Base-by-base conservation (phyloP, 2,888 invertebrate genomes). In the Cryptops parisi region DNA sequence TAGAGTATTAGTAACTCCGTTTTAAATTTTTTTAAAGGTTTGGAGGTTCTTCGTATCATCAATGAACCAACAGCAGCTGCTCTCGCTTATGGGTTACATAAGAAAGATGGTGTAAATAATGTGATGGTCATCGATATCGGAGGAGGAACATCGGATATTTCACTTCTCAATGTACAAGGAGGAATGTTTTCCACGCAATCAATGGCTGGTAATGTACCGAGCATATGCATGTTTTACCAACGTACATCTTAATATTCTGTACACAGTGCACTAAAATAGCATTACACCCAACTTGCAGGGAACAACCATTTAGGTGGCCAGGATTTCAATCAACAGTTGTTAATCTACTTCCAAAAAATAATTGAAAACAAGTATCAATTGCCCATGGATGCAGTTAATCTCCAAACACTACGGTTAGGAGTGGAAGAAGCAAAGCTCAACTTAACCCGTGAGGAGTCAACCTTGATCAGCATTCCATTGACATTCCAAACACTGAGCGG, bases 31-130 rank as follows among this genome's bases (percentile, higher is more conserved):
- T 22, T 6, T 61, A 3, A 56, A 69, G 71, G 70, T 41, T 57
- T 73, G 55, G 68, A 72, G 53, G 68, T 72, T 2, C 61, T 69
- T 43, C 59, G 74, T 26, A 63, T 73, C 12, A 72, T 74, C 58
- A 73, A 69, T 57, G 74, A 74, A 58, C 74, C 74, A 4, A 74
- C 74, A 21, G 74, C 74, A 2, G 74, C 74, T 4, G 72, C 74
- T 2, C 60, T 74, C 55, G 72, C 74, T 0, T 74, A 74, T 61
- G 74, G 74, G 3, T 64, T 74, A 9, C 72, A 74, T 59, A 70
- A 69, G 57, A 71, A 71, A 59, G 63, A 66, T 17, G 67, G 65
- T 27, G 66, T 71, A 2, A 66, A 68, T 51, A 67, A 66, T 59
- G 67, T 74, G 1, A 58, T 73, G 23, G 72, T 74, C 4, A 68